phyloP scores from a whole-genome alignment of 2,113 vertebrate species.

The Propithecus coquereli region DNA sequence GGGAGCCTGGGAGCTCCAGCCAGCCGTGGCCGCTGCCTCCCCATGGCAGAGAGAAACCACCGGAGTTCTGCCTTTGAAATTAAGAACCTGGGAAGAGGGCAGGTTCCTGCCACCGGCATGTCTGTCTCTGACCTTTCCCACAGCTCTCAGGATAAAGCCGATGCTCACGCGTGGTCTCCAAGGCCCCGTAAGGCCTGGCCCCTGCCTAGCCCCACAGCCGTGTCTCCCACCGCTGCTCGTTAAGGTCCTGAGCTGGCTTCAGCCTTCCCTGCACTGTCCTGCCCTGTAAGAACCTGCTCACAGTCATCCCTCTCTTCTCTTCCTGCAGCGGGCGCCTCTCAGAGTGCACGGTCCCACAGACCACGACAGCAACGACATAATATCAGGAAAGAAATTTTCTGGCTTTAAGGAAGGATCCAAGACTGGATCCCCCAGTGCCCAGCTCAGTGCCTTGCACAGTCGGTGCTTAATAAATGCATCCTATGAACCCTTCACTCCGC shows the following conservation, averaged over 20 bases:
- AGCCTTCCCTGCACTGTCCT: neutral
- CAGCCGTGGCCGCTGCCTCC: neutral
- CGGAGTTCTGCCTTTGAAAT: neutral
- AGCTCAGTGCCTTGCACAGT: neutral
- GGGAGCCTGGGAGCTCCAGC: neutral
- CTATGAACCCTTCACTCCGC: neutral
- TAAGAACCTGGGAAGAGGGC: neutral
- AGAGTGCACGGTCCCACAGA: accelerated
- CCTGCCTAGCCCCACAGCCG: neutral
- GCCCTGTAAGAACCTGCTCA: neutral
- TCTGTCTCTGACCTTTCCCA: neutral
- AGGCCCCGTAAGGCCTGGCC: neutral
- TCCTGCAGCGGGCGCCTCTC: neutral
- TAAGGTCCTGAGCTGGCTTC: neutral
- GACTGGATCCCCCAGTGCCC: neutral
- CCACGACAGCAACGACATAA: neutral
- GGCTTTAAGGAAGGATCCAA: neutral
- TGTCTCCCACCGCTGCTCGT: neutral
- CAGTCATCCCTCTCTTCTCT: neutral
- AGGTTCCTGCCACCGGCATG: neutral
- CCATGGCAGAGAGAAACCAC: accelerated
- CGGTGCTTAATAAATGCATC: neutral
- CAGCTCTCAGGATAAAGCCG: neutral
- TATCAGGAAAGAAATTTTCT: neutral
- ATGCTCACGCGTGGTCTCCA: accelerated